A percentile compares a stretch with the other conserved stretches of the same genome.
These are phyloP conservation scores for Potorous gilbertii DNA, from an alignment of 2,797 vertebrate genomes.

Conservation along the genomic window DNA sequence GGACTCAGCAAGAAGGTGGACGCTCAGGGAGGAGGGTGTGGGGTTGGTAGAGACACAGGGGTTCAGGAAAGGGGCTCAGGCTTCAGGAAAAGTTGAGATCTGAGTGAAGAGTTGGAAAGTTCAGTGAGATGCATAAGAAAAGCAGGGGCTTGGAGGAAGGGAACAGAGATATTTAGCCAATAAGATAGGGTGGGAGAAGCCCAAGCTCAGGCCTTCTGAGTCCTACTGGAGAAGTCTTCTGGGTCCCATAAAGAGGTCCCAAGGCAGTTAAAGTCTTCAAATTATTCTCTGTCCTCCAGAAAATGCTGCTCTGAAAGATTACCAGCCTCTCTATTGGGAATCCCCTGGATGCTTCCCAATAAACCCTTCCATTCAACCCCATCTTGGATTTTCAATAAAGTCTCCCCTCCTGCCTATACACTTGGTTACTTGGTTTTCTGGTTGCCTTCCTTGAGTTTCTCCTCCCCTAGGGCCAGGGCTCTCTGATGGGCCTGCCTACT, in stretches of 20 bases:
- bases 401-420: background rate
- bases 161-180: background rate
- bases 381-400: background rate
- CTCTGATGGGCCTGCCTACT: background rate
- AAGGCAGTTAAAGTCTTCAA: background rate
- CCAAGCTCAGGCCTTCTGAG: background rate
- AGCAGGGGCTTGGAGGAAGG: background rate
- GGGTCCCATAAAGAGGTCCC: background rate
- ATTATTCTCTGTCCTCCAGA: constrained; percentile 55
- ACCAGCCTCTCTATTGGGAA: background rate
- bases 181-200: background rate
- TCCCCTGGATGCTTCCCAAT: constrained; percentile 32
- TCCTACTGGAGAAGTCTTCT: background rate
- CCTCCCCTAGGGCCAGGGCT: background rate
- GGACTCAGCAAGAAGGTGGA: background rate
- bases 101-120: too few relatives aligned
- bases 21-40: background rate
- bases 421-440: background rate
- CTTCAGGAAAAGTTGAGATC: background rate
- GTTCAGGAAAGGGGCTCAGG: background rate
- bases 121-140: background rate
- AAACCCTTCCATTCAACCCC: constrained; percentile 34
- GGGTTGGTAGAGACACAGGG: background rate
- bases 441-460: background rate
- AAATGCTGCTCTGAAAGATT: constrained; percentile 65